A percentile compares a stretch with the other conserved stretches of the same genome.
Evolutionary conservation across 2,113 vertebrate species (phyloP).

Genomic region (Hymenochirus boettgeri): DNA sequence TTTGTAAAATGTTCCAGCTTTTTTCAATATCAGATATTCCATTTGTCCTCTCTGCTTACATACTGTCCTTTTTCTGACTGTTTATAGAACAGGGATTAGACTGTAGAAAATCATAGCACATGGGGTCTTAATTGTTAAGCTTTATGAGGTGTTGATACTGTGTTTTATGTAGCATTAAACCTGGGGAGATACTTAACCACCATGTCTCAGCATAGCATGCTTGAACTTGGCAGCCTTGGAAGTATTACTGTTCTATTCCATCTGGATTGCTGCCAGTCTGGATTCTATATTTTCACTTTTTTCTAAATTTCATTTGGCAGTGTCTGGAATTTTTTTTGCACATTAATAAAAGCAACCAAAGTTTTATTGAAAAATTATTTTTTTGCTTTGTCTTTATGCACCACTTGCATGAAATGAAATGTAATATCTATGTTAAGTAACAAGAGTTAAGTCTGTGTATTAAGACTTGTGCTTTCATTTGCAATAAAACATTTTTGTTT

Average conservation of each 20-base stretch:
- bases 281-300: conserved; percentile 65
- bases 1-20: conserved; percentile 14
- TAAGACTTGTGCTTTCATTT: no score
- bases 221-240: conserved; percentile 59
- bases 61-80: conserved; percentile 59
- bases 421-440: no score
- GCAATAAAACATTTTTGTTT: no score
- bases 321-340: conserved; percentile 66
- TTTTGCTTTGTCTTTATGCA: no score
- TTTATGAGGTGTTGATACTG: conserved; percentile 48
- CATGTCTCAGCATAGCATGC: conserved; percentile 53
- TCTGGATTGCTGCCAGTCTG: conserved; percentile 59
- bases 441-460: no score
- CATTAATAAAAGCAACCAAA: conserved; percentile 62
- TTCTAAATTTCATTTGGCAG: conserved; percentile 71
- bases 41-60: conserved; percentile 31
- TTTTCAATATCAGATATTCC: conserved; percentile 14
- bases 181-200: conserved; percentile 59
- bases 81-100: conserved; percentile 52
- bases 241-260: conserved; percentile 61
- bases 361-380: conserved; percentile 71
- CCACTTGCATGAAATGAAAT: no score
- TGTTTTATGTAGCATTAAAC: conserved; percentile 62
- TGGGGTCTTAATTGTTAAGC: conserved; percentile 40
- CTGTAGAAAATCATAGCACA: conserved; percentile 42